Evolutionary conservation across 2,113 vertebrate genomes (phyloP).

Genomic region (Antigone vipio): DNA sequence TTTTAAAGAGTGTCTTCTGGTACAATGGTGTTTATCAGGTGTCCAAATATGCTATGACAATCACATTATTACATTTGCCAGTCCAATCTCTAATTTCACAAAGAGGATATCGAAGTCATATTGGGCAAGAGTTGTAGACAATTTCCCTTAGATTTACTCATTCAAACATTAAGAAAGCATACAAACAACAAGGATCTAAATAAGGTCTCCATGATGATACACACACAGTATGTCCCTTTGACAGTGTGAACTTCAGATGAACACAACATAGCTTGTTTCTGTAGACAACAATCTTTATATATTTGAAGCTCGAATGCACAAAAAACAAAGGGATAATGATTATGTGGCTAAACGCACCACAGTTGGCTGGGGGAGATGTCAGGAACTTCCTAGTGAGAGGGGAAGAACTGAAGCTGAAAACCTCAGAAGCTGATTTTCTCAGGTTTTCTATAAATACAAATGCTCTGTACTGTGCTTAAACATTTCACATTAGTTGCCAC

Average conservation of each 20-base stretch:
- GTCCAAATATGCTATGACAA: background rate
- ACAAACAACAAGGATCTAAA: background rate
- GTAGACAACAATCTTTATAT: background rate
- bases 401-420: background rate
- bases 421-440: background rate
- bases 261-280: background rate
- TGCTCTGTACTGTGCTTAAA: background rate
- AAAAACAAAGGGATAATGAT: background rate
- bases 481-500: background rate
- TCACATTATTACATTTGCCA: background rate
- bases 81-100: background rate
- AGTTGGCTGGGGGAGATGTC: background rate
- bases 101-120: background rate
- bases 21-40: background rate
- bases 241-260: background rate
- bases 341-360: background rate
- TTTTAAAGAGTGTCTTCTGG: background rate
- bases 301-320: background rate
- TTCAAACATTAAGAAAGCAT: background rate
- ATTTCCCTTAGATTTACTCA: background rate
- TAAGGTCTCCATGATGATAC: background rate
- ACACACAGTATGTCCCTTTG: background rate
- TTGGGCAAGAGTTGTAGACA: background rate
- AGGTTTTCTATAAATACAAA: slow-evolving; percentile 25
- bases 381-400: background rate